Evolutionary conservation across 2,888 invertebrate species (phyloP).

Genomic region (Desoria tigrina): DNA sequence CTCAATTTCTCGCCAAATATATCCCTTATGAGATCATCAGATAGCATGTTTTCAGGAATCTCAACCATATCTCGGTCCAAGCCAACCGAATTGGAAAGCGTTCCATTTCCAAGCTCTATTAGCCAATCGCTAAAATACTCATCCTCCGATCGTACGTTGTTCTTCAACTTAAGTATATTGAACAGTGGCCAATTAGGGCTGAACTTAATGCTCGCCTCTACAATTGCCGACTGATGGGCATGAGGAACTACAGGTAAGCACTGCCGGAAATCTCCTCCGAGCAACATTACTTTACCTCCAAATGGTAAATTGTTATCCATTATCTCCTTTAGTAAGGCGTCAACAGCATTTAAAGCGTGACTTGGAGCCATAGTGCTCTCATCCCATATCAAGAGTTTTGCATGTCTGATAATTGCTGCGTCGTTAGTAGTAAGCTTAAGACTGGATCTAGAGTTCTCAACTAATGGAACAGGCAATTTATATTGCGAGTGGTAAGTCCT

Average conservation of each 20-base stretch:
- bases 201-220: slow-evolving; percentile 29
- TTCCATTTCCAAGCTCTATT: slow-evolving; percentile 30
- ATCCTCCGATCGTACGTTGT: slow-evolving; percentile 35
- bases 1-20: slow-evolving; percentile 8
- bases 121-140: slow-evolving; percentile 14
- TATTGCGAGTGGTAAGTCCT: slow-evolving; percentile 56
- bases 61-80: slow-evolving; percentile 13
- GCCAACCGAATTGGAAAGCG: neutral
- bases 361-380: slow-evolving; percentile 27
- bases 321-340: slow-evolving; percentile 27
- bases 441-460: slow-evolving; percentile 13
- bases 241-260: slow-evolving; percentile 35
- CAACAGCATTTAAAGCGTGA: slow-evolving; percentile 23
- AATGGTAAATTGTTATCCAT: slow-evolving; percentile 23
- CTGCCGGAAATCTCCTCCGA: slow-evolving; percentile 49
- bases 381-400: slow-evolving; percentile 28
- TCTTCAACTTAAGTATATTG: slow-evolving; percentile 18
- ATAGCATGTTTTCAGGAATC: slow-evolving; percentile 12
- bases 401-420: slow-evolving; percentile 1
- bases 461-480: slow-evolving; percentile 49
- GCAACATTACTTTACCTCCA: slow-evolving; percentile 38
- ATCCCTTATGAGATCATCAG: neutral
- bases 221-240: slow-evolving; percentile 19
- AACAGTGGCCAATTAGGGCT: slow-evolving; percentile 30
- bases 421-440: slow-evolving; percentile 16